Percentiles rank a stretch among this genome's conserved stretches.
phyloP scores from a whole-genome alignment of 2,888 invertebrate genomes.

The Trissolcus brochymenae region DNA sequence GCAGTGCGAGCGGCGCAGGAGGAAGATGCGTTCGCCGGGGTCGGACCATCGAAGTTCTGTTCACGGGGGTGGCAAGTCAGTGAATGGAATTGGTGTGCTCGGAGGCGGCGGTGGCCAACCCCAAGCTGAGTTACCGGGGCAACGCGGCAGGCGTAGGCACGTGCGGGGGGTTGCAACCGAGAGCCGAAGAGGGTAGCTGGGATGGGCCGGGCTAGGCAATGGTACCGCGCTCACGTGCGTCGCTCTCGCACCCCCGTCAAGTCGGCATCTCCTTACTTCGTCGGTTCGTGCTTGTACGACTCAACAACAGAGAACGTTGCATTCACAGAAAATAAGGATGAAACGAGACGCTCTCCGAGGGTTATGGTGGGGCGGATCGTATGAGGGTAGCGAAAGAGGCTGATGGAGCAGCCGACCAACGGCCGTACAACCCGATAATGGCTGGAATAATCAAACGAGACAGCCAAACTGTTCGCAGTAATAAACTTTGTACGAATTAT shows the following conservation, averaged over 20 bases:
- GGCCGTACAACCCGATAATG: constrained; percentile 59
- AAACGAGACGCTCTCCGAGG: constrained; percentile 46
- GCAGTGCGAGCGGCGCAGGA: constrained; percentile 67
- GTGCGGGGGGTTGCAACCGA: constrained; percentile 59
- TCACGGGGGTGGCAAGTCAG: constrained; percentile 65
- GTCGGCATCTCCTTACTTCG: constrained; percentile 2
- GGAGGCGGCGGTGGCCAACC: constrained; percentile 74
- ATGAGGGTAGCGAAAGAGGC: constrained; percentile 61
- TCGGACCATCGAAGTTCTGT: constrained; percentile 40
- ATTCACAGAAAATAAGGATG: constrained; percentile 55
- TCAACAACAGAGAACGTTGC: constrained; percentile 58
- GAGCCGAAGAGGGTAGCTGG: constrained; percentile 61
- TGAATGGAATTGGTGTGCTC: constrained; percentile 70
- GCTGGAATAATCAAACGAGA: constrained; percentile 64
- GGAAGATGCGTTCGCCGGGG: constrained; percentile 56
- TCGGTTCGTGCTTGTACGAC: constrained; percentile 22
- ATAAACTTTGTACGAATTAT: constrained; percentile 11
- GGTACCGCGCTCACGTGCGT: constrained; percentile 40
- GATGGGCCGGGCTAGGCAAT: constrained; percentile 61
- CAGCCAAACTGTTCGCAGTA: constrained; percentile 40
- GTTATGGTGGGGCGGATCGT: constrained; percentile 54
- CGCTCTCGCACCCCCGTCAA: constrained; percentile 1
- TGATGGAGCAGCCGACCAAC: constrained; percentile 58
- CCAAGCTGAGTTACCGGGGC: constrained; percentile 74
- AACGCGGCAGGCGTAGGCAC: constrained; percentile 73